Evolutionary conservation across 2,797 vertebrate species (phyloP).

Genomic region (Mus caroli): DNA sequence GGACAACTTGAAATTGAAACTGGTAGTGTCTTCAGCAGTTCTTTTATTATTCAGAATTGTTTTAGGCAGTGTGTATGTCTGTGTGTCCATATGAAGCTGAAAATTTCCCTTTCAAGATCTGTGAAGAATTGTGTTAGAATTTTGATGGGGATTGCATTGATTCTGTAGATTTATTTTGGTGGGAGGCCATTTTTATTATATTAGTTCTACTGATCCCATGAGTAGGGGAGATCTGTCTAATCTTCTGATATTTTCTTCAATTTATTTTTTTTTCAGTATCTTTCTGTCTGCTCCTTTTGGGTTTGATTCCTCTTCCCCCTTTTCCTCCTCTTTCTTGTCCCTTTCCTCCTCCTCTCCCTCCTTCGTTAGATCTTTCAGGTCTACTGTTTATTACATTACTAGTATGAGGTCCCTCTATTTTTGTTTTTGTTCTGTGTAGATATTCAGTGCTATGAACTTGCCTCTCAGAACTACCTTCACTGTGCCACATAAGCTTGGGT

Average conservation of each 20-base stretch:
- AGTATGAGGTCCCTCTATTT: not conserved
- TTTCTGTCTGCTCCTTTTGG: not conserved
- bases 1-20: not conserved
- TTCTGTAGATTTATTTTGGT: not conserved
- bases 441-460: not conserved
- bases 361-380: not conserved
- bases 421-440: not conserved
- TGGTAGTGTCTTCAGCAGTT: not conserved
- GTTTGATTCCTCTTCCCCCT: not conserved
- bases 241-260: not conserved
- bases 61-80: not conserved
- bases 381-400: not conserved
- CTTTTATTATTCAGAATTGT: not conserved
- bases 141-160: not conserved
- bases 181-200: not conserved
- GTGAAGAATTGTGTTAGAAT: not conserved
- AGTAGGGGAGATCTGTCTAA: not conserved
- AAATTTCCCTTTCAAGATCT: not conserved
- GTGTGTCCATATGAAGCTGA: not conserved
- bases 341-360: no score
- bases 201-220: not conserved
- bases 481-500: not conserved
- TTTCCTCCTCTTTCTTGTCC: not conserved
- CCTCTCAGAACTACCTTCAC: not conserved
- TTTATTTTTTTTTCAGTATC: not conserved